Conservation (phyloP, 2,888 invertebrate genomes). For the Muscina levida region DNA sequence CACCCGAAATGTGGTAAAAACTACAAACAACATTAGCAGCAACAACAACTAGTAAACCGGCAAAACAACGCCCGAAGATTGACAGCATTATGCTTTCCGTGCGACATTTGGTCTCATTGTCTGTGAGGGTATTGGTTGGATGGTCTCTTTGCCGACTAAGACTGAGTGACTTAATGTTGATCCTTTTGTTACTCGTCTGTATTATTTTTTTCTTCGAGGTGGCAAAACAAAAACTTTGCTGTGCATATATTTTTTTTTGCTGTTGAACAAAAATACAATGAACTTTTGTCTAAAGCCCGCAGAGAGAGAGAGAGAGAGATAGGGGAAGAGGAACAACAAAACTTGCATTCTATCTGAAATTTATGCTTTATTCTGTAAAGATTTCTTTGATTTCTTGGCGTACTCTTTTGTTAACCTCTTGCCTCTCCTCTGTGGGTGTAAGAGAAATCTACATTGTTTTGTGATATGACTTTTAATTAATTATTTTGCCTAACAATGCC, state of each 20-base stretch:
- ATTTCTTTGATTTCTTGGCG: not conserved
- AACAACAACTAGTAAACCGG: constrained; percentile 30
- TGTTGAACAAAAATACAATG: constrained; percentile 11
- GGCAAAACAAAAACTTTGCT: constrained; percentile 8
- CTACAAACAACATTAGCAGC: not conserved
- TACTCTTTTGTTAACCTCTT: not conserved
- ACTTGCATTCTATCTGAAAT: constrained; percentile 20
- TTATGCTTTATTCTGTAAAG: not conserved
- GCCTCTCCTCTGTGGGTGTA: no score
- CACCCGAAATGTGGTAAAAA: not conserved
- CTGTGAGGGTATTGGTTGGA: no score
- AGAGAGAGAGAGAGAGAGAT: no score
- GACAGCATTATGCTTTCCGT: constrained; percentile 57
- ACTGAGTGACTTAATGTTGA: no score
- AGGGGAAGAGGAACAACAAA: no score
- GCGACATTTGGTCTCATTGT: constrained; percentile 59
- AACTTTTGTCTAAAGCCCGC: not conserved
- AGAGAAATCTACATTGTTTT: constrained; percentile 21
- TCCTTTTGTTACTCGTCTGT: no score
- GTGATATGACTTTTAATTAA: constrained; percentile 19
- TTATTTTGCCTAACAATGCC: constrained; percentile 13
- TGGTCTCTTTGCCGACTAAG: not conserved
- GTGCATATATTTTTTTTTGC: not conserved
- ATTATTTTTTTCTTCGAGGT: not conserved
- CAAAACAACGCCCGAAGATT: constrained; percentile 52